A percentile compares a stretch with the other conserved stretches of the same genome.
These are phyloP conservation scores for Apodemus sylvaticus DNA, from an alignment of 2,113 vertebrate species.

Conservation along the genomic window DNA sequence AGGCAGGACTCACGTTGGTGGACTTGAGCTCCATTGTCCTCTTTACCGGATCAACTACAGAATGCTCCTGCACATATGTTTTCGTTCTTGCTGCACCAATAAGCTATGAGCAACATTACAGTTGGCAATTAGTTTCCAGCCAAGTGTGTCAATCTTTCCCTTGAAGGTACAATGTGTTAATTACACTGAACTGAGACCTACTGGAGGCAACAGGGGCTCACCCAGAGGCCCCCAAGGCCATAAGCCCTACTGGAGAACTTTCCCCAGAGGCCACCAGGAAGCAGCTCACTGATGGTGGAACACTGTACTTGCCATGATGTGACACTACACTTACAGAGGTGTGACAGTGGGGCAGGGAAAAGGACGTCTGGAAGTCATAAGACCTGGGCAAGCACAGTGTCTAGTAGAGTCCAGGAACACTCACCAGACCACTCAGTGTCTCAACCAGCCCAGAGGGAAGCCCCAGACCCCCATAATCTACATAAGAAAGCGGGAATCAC, in stretches of 20 bases:
- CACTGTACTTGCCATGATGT: rapidly evolving
- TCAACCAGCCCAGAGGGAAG: background rate
- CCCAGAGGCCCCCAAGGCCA: background rate
- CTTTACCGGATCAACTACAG: conserved; percentile 93
- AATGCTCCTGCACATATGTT: conserved; percentile 96
- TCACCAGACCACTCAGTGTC: background rate
- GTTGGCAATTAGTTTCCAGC: conserved; percentile 33
- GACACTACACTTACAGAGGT: rapidly evolving
- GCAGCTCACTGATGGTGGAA: too few species aligned
- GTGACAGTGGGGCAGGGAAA: rapidly evolving
- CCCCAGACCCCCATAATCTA: rapidly evolving
- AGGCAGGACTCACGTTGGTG: conserved; percentile 91
- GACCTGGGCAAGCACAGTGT: background rate
- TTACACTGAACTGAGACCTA: background rate
- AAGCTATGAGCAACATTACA: conserved; percentile 85
- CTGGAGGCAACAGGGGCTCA: background rate
- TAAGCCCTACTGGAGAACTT: background rate
- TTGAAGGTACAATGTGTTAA: conserved; percentile 30
- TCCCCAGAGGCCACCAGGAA: background rate
- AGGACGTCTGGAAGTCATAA: background rate
- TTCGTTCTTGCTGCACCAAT: conserved; percentile 93
- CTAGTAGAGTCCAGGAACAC: background rate
- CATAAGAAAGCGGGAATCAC: background rate
- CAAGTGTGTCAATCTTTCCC: background rate
- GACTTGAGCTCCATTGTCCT: conserved; percentile 95